A percentile compares a stretch with the other conserved stretches of the same genome.
Conservation (phyloP, 2,888 invertebrate genomes). For the Anagyrus pseudococci region DNA sequence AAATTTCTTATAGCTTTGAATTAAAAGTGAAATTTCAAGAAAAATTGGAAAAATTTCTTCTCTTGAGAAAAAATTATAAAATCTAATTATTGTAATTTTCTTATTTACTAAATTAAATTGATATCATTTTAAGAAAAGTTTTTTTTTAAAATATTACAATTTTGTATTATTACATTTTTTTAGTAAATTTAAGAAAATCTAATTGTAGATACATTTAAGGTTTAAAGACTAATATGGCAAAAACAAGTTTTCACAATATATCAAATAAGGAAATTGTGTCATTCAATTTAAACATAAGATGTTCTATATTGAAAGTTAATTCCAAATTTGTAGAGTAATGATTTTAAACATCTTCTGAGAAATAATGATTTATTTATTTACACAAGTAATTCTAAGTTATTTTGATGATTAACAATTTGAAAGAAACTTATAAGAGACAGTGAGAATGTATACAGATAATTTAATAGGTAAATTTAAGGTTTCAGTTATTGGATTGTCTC, state of each 20-base stretch:
- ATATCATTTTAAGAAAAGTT: neutral
- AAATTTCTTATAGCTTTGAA: too few relatives aligned
- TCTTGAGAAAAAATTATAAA: too few relatives aligned
- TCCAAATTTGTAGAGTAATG: conserved; percentile 29
- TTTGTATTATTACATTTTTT: neutral
- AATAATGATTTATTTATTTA: neutral
- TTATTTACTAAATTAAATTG: too few relatives aligned
- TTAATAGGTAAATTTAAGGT: conserved; percentile 49
- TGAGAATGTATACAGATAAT: conserved; percentile 41
- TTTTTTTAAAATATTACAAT: neutral
- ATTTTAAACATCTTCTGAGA: neutral
- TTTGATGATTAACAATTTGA: neutral
- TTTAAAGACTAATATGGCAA: conserved; percentile 41
- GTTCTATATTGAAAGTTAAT: conserved; percentile 40
- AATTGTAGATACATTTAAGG: too few relatives aligned
- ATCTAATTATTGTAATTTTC: too few relatives aligned
- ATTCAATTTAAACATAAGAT: conserved; percentile 45
- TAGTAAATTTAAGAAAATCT: too few relatives aligned
- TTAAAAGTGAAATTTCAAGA: too few relatives aligned
- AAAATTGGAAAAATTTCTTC: too few relatives aligned
- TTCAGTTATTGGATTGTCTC: conserved; percentile 52
- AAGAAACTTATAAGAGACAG: conserved; percentile 29
- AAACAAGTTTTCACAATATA: conserved; percentile 44
- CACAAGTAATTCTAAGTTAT: neutral
- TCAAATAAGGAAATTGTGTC: conserved; percentile 54